Conservation (phyloP, 2,113 vertebrate genomes). For the Anarhynchus alexandrinus region DNA sequence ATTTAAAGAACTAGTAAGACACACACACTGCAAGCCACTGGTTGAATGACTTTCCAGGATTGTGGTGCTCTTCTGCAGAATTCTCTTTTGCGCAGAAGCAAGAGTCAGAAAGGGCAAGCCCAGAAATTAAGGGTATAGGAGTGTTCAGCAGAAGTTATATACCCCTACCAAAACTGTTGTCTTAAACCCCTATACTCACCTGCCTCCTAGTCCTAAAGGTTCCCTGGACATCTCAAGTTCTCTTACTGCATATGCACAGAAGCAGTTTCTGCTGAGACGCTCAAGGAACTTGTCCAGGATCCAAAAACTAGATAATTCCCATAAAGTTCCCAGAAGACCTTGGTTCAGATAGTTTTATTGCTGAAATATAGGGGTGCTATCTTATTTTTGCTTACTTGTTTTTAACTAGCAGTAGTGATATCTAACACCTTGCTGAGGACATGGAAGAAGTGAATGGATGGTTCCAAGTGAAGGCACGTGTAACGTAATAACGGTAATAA, state of each 20-base stretch:
- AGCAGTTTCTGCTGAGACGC: fast-evolving
- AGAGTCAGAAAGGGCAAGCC: not conserved
- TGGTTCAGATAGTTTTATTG: fast-evolving
- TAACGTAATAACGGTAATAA: not conserved
- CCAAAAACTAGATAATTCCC: not conserved
- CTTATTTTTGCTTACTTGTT: not conserved
- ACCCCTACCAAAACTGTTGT: not conserved
- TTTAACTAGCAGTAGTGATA: not conserved
- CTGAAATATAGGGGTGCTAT: fast-evolving
- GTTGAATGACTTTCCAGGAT: not conserved
- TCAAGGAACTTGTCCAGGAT: fast-evolving
- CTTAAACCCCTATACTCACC: not conserved
- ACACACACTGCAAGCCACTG: not conserved
- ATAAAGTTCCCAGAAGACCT: not conserved
- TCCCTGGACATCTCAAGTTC: not conserved
- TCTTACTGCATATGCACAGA: not conserved
- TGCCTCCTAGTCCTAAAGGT: too few species aligned
- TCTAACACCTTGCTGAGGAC: not conserved
- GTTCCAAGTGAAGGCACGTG: not conserved
- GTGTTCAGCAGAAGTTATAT: not conserved
- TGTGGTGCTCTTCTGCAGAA: not conserved
- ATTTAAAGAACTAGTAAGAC: not conserved
- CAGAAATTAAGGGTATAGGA: not conserved
- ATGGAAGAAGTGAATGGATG: fast-evolving
- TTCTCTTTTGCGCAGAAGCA: not conserved